Evolutionary conservation across 2,113 vertebrate species (phyloP).

Genomic region (Aptenodytes forsteri): DNA sequence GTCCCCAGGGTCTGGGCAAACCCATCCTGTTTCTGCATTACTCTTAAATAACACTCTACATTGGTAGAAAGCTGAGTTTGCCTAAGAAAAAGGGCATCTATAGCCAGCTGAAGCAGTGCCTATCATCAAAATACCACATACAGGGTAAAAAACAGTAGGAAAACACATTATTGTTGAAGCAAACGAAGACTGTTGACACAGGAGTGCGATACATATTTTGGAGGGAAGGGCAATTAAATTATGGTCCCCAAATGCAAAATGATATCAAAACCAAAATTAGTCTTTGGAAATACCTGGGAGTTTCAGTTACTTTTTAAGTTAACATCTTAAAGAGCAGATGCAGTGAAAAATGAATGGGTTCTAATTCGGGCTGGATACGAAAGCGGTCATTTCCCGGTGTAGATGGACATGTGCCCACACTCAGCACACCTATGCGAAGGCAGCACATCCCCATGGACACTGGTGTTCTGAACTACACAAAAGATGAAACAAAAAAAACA

Average conservation of each 20-base stretch:
- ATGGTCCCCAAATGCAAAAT: neutral
- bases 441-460: neutral
- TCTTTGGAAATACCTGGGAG: neutral
- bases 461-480: neutral
- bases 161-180: neutral
- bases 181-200: neutral
- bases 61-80: neutral
- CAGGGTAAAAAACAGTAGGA: neutral
- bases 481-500: neutral
- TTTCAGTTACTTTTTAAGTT: neutral
- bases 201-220: neutral
- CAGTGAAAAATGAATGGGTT: neutral
- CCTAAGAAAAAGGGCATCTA: neutral
- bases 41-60: neutral
- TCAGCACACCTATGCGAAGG: fast-evolving
- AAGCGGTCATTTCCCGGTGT: neutral
- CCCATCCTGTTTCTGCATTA: neutral
- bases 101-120: neutral
- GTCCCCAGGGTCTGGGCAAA: neutral
- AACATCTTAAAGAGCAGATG: neutral
- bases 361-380: neutral
- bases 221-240: neutral
- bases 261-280: neutral
- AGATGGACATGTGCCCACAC: fast-evolving
- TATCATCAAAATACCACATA: neutral